A percentile compares a stretch with the other conserved stretches of the same genome.
These are phyloP conservation scores for Drosophila mayaguana DNA, from an alignment of 2,888 invertebrate genomes.

Conservation along the genomic window DNA sequence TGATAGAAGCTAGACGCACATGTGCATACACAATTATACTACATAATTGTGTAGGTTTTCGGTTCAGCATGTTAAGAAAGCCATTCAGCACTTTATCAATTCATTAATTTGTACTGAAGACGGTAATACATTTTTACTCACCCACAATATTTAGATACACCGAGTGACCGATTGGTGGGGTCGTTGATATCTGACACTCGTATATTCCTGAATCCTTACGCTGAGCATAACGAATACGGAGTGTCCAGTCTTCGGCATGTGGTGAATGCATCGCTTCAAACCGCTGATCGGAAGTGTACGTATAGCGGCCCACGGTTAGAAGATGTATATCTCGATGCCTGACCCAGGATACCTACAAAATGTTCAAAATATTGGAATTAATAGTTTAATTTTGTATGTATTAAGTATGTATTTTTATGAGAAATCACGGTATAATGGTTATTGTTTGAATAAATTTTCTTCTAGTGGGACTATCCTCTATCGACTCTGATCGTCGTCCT, in stretches of 20 bases:
- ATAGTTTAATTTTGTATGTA: neutral
- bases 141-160: slow-evolving; percentile 93
- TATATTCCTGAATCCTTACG: slow-evolving; percentile 92
- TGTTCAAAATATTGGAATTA: neutral
- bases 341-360: slow-evolving; percentile 91
- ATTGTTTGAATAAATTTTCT: too few relatives aligned
- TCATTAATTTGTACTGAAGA: too few relatives aligned
- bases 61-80: too few relatives aligned
- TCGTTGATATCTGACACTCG: slow-evolving; percentile 96
- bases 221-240: slow-evolving; percentile 91
- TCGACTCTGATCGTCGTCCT: too few relatives aligned
- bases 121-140: slow-evolving; percentile 86
- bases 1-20: too few relatives aligned
- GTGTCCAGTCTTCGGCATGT: slow-evolving; percentile 94
- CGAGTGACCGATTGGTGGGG: slow-evolving; percentile 93
- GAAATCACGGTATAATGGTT: too few relatives aligned
- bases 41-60: too few relatives aligned
- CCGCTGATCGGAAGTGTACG: slow-evolving; percentile 93
- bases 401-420: too few relatives aligned
- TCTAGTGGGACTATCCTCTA: too few relatives aligned
- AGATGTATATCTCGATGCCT: slow-evolving; percentile 91
- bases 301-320: slow-evolving; percentile 90
- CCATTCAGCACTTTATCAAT: accelerated
- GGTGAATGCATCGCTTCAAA: slow-evolving; percentile 95
- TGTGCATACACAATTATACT: too few relatives aligned